Conservation (phyloP, 2,113 vertebrate genomes). For the Gobius niger region DNA sequence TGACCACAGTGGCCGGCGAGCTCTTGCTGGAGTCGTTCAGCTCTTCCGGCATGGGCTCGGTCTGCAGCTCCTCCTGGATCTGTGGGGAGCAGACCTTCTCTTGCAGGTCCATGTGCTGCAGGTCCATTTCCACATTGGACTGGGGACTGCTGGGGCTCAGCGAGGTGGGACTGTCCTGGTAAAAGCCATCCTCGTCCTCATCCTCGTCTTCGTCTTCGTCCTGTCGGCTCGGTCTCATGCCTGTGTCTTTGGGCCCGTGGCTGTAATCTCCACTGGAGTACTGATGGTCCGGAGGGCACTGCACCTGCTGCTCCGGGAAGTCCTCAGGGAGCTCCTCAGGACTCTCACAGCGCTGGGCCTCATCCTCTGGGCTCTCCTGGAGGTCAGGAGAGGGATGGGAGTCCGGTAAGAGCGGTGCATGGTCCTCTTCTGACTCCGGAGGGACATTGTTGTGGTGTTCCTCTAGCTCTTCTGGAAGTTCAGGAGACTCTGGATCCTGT, state of each 20-base stretch:
- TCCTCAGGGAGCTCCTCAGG: neutral
- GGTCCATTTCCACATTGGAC: conserved; percentile 56
- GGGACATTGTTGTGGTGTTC: neutral
- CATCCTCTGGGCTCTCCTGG: neutral
- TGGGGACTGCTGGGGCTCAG: conserved; percentile 65
- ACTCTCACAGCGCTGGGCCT: neutral
- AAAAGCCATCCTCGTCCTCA: conserved; percentile 34
- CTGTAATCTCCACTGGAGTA: conserved; percentile 78
- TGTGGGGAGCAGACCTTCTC: conserved; percentile 55
- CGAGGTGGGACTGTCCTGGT: conserved; percentile 44
- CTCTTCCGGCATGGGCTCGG: conserved; percentile 51
- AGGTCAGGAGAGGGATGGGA: neutral
- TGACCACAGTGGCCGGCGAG: conserved; percentile 60
- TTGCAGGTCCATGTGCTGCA: conserved; percentile 49
- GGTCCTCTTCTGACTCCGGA: neutral
- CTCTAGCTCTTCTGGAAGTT: neutral
- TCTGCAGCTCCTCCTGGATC: conserved; percentile 56
- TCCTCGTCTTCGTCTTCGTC: conserved; percentile 73
- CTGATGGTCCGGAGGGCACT: conserved; percentile 76
- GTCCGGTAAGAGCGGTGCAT: neutral
- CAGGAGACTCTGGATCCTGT: neutral
- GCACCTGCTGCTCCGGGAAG: conserved; percentile 47
- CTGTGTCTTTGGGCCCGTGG: conserved; percentile 68
- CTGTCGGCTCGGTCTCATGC: conserved; percentile 61
- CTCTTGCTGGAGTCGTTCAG: conserved; percentile 63